A percentile compares a stretch with the other conserved stretches of the same genome.
Evolutionary conservation across 1,140 invertebrate genomes (phyloP).

Genomic region (Leptinotarsa texana): DNA sequence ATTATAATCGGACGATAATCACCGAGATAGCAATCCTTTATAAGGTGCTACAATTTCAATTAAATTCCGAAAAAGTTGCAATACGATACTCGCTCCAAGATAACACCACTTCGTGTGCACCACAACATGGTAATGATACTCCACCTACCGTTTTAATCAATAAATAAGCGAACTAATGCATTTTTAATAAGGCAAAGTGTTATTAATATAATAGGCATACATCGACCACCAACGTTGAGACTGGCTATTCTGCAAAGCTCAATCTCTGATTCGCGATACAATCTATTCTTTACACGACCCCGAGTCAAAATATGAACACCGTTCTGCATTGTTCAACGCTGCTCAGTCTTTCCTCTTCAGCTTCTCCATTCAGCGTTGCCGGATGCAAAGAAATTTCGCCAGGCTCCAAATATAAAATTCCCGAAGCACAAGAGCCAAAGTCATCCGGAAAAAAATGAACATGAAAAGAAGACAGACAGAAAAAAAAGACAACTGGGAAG

Average conservation of each 20-base stretch:
- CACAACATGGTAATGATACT: constrained; percentile 19
- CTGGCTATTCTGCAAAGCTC: constrained; percentile 46
- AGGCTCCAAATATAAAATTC: too few relatives aligned
- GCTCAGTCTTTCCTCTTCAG: neutral
- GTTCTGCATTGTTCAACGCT: neutral
- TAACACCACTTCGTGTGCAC: constrained; percentile 19
- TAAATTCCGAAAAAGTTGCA: constrained; percentile 19
- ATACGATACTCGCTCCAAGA: constrained; percentile 5
- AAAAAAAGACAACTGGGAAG: too few relatives aligned
- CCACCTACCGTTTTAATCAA: constrained; percentile 42
- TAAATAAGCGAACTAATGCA: constrained; percentile 50
- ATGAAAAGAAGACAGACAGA: too few relatives aligned
- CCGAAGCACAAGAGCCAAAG: too few relatives aligned
- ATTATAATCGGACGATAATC: constrained; percentile 11
- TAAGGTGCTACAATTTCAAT: constrained; percentile 26
- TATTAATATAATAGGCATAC: constrained; percentile 51
- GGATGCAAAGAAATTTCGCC: too few relatives aligned
- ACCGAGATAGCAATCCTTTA: constrained; percentile 6
- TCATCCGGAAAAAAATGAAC: too few relatives aligned
- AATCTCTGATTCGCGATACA: constrained; percentile 39
- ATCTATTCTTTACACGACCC: constrained; percentile 35
- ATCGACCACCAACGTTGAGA: constrained; percentile 49
- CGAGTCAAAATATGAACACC: constrained; percentile 14
- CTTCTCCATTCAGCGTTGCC: neutral
- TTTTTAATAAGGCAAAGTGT: constrained; percentile 50